Evolutionary conservation across 2,113 vertebrate genomes (phyloP), one percentile per base, ranked within the genome.

Genomic region (Anthoscopus minutus): DNA sequence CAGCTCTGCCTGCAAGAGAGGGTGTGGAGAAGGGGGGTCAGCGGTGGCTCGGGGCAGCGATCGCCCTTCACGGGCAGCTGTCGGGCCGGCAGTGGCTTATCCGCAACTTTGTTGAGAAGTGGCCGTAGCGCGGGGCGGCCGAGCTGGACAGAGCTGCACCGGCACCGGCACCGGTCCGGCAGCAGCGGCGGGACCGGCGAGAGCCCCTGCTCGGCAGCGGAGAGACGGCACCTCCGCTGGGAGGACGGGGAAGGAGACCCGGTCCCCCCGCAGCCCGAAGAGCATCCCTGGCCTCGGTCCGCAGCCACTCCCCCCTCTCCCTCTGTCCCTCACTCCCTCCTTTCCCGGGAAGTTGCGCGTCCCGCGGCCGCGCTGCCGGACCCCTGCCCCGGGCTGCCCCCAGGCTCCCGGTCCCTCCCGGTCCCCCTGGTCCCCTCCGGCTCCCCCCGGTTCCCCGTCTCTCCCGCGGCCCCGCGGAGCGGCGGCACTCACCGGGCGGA

Each of bases 61-160:
- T 70, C 37, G 33, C 47, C 38, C 31, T 72, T 42, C 54, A 13
- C 18, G 21, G 54, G 24, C 40, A 87, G 20, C 62, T 56, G 48
- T 35, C 51, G 6, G 27, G 42, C 54, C 50, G 31, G 65, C 35
- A 81, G 86, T 4, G 61, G 81, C 60, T 86, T 21, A 67, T 53
- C 64, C 17, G 42, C 54, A 94, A 96, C 88, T 95, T 92, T 94
- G 92, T 93, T 92, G 37, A 28, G 35, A 70, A 19, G 88, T 47
- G 7, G 61, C 70, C 24, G 65, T 3, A 67, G 73, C 20, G 21
- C 45, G 11, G 33, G 33, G 50, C 7, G 24, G 35, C 33, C 16
- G 24, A 71, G 23, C 35, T 30, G 66, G 50, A 30, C 65, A 27
- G 73, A 11, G 37, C n/a, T 13, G 38, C 18, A 33, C 11, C 38